Percentiles rank a stretch among this genome's conserved stretches.
Evolutionary conservation across 1,140 invertebrate genomes (phyloP).

Genomic region (Eufriesea mexicana): DNA sequence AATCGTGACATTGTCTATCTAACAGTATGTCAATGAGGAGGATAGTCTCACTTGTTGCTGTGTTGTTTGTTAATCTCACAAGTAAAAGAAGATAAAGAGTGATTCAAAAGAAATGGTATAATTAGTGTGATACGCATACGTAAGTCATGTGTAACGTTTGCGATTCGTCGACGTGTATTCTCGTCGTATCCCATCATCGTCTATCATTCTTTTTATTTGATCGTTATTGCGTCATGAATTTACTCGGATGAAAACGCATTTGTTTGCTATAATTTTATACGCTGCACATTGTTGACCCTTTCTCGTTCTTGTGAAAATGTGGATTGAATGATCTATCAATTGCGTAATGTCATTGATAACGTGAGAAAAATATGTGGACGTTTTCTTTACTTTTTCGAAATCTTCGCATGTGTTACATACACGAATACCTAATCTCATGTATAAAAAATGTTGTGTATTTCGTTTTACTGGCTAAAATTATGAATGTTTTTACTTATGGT

Average conservation of each 20-base stretch:
- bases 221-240: conserved; percentile 38
- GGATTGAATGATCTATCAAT: conserved; percentile 32
- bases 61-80: too few species aligned
- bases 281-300: background rate
- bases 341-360: conserved; percentile 59
- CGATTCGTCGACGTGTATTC: background rate
- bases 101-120: conserved; percentile 21
- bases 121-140: conserved; percentile 19
- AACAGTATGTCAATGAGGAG: background rate
- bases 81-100: conserved; percentile 12
- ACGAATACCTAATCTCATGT: too few species aligned
- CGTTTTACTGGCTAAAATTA: too few species aligned
- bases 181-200: background rate
- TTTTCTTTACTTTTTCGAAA: conserved; percentile 24
- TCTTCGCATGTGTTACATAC: background rate
- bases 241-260: background rate
- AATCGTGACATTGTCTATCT: conserved; percentile 6
- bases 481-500: background rate
- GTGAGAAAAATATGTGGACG: conserved; percentile 43
- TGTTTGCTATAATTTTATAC: background rate
- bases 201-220: conserved; percentile 19
- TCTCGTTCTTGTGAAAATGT: conserved; percentile 5
- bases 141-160: background rate
- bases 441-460: background rate
- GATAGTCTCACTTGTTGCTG: background rate